Evolutionary conservation across 1,140 invertebrate genomes (phyloP).

Genomic region (Trichonephila clavipes): DNA sequence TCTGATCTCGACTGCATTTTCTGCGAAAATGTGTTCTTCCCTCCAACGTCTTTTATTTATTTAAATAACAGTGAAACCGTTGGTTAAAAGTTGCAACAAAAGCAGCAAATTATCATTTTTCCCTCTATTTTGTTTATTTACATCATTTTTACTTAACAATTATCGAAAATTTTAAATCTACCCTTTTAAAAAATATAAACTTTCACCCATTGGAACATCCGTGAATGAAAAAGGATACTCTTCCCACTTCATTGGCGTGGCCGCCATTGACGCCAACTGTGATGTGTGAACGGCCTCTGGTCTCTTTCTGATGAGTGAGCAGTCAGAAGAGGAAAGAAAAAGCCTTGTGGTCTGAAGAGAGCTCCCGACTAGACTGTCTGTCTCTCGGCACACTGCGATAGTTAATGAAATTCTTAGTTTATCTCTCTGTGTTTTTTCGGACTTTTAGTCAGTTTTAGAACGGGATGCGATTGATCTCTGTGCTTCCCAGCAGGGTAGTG

Average conservation of each 20-base stretch:
- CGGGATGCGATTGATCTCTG: neutral
- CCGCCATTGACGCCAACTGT: conserved; percentile 4
- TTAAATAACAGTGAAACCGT: conserved; percentile 8
- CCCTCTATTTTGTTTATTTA: neutral
- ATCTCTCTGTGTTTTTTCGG: neutral
- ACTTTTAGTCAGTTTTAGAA: neutral
- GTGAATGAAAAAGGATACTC: conserved; percentile 25
- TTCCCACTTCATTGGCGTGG: conserved; percentile 13
- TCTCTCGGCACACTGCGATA: neutral
- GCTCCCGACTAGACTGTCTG: conserved; percentile 2
- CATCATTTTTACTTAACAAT: too few species aligned
- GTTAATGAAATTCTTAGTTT: conserved; percentile 35
- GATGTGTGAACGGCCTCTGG: conserved; percentile 34
- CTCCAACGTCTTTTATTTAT: neutral
- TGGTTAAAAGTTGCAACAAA: neutral
- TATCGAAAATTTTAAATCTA: too few species aligned
- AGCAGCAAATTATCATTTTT: neutral
- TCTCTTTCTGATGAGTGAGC: conserved; percentile 17
- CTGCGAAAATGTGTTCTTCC: neutral
- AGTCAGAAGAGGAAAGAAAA: conserved; percentile 9
- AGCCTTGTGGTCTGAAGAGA: conserved; percentile 22
- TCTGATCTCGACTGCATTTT: neutral
- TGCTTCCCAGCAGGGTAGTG: neutral
- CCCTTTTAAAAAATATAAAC: too few species aligned
- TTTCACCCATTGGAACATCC: neutral